Conservation (phyloP, 1,140 invertebrate species). For the Gonioctena quinquepunctata region DNA sequence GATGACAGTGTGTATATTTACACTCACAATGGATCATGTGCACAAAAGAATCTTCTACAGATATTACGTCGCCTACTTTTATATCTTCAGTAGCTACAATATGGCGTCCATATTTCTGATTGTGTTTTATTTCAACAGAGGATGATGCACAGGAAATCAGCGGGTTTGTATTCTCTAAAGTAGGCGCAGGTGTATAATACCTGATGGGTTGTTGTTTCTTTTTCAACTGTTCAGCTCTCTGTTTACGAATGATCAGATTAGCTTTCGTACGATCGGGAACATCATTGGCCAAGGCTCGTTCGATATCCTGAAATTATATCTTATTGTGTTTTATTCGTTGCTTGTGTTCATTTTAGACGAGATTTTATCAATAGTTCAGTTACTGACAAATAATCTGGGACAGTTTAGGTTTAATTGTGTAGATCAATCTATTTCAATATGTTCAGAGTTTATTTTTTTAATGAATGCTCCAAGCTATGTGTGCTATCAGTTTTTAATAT, state of each 20-base stretch:
- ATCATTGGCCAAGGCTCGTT: conserved; percentile 58
- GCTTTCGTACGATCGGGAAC: conserved; percentile 48
- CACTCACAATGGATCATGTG: conserved; percentile 75
- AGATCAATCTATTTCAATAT: no score
- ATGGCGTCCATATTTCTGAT: conserved; percentile 64
- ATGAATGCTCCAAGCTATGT: no score
- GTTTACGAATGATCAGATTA: not conserved
- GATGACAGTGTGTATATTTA: conserved; percentile 72
- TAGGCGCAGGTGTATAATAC: not conserved
- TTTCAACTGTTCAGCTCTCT: not conserved
- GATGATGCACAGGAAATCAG: not conserved
- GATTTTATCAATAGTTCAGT: no score
- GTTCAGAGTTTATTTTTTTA: no score
- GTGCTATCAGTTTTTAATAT: no score
- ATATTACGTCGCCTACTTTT: conserved; percentile 73
- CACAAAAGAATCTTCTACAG: conserved; percentile 70
- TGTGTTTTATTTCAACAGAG: conserved; percentile 55
- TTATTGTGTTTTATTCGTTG: no score
- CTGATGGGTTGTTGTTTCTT: not conserved
- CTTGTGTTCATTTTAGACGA: no score
- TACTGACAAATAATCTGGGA: no score
- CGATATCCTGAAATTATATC: conserved; percentile 10
- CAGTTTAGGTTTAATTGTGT: no score
- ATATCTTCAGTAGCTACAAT: conserved; percentile 66
- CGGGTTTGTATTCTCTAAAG: not conserved